Conservation (phyloP, 1,140 invertebrate genomes). For the Armadillidium nasatum region DNA sequence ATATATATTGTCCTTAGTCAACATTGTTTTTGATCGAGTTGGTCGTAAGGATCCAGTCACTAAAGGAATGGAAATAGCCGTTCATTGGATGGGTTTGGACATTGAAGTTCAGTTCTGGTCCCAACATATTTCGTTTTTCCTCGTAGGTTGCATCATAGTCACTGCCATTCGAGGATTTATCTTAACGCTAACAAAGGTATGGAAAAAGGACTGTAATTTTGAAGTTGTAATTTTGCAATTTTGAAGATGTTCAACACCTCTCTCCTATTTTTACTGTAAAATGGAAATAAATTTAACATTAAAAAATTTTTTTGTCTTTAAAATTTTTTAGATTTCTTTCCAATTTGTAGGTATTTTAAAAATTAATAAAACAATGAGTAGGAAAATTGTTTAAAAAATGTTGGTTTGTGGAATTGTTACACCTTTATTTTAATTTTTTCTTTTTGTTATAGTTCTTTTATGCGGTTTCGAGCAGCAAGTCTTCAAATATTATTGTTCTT, state of each 20-base stretch:
- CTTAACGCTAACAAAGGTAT: slow-evolving; percentile 93
- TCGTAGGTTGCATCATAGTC: slow-evolving; percentile 96
- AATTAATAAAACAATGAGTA: too few species aligned
- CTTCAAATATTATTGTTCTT: slow-evolving; percentile 96
- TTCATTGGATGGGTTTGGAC: slow-evolving; percentile 93
- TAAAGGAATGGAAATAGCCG: slow-evolving; percentile 87
- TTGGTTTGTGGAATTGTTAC: too few species aligned
- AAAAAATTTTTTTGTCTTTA: too few species aligned
- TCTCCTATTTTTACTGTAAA: too few species aligned
- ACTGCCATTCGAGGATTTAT: slow-evolving; percentile 95
- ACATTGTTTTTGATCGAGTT: slow-evolving; percentile 98
- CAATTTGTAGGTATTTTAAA: too few species aligned
- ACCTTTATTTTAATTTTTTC: slow-evolving; percentile 25
- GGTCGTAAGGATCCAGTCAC: slow-evolving; percentile 98
- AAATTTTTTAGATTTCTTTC: too few species aligned
- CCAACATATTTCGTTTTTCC: slow-evolving; percentile 94
- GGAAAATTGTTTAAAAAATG: too few species aligned
- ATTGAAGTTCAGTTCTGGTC: slow-evolving; percentile 99
- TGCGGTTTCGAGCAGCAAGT: slow-evolving; percentile 98
- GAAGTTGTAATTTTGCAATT: too few species aligned
- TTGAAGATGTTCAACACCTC: too few species aligned
- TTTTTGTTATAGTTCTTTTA: slow-evolving; percentile 88
- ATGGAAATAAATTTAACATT: too few species aligned
- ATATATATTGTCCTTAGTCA: slow-evolving; percentile 62
- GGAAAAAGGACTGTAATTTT: slow-evolving; percentile 21